Evolutionary conservation across 2,797 vertebrate genomes (phyloP).

Genomic region (Craterocephalus amniculus): DNA sequence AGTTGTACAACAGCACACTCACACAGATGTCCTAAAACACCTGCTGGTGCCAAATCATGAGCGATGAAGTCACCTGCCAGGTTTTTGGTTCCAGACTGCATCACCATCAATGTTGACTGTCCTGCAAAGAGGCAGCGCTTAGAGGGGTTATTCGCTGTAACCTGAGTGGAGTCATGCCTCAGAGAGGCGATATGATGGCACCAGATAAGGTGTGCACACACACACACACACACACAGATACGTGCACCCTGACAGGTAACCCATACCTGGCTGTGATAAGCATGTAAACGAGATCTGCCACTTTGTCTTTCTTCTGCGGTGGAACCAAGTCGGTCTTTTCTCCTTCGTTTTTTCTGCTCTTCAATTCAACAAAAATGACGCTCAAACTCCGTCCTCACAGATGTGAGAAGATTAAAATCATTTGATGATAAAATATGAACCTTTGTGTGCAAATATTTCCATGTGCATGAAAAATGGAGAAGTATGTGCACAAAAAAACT

Average conservation of each 20-base stretch:
- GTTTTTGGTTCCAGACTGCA: constrained; percentile 45
- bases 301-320: constrained; percentile 29
- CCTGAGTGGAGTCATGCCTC: constrained; percentile 56
- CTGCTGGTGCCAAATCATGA: constrained; percentile 19
- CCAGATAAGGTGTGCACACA: constrained; percentile 56
- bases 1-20: neutral
- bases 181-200: constrained; percentile 52
- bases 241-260: constrained; percentile 29
- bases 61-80: constrained; percentile 51
- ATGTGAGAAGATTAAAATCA: no score
- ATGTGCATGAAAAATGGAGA: no score
- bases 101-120: constrained; percentile 40
- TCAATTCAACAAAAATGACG: no score
- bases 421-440: no score
- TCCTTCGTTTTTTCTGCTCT: neutral
- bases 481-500: no score
- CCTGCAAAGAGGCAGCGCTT: constrained; percentile 21
- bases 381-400: no score
- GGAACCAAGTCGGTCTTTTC: neutral
- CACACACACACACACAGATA: constrained; percentile 8
- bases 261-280: constrained; percentile 53
- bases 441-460: no score
- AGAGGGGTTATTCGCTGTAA: constrained; percentile 44
- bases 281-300: constrained; percentile 57
- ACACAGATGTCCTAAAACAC: constrained; percentile 23